These are phyloP conservation scores for Neodon shergylaensis DNA, from an alignment of 2,113 vertebrate genomes.

Conservation along the genomic window DNA sequence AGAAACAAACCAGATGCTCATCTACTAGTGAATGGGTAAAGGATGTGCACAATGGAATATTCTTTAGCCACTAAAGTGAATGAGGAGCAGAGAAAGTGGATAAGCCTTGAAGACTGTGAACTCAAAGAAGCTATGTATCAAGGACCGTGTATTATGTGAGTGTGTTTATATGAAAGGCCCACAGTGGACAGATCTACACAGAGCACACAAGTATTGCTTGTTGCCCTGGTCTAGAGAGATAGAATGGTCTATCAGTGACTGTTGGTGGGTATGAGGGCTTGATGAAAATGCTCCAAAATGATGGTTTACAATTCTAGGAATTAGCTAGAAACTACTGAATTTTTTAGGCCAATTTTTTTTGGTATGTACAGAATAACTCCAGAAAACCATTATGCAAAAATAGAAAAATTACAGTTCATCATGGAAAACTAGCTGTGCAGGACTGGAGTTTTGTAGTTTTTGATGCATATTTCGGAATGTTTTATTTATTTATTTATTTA, in stretches of 20 bases:
- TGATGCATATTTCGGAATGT: neutral
- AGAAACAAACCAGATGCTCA: neutral
- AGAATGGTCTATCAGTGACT: neutral
- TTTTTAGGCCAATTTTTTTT: neutral
- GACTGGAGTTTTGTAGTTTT: neutral
- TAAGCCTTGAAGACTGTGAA: neutral
- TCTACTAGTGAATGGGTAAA: neutral
- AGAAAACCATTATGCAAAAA: slow-evolving; percentile 23
- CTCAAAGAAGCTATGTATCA: neutral
- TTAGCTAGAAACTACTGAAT: neutral
- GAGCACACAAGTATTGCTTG: neutral
- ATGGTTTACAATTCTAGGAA: neutral
- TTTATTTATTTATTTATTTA: neutral
- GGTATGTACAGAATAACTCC: neutral
- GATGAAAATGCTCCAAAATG: neutral
- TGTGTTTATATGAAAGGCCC: neutral
- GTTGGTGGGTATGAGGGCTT: neutral
- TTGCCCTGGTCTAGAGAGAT: neutral
- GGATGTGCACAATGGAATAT: neutral
- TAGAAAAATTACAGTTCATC: neutral
- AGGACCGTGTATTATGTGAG: neutral
- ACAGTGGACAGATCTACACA: neutral
- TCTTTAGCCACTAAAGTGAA: neutral
- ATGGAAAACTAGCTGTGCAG: neutral
- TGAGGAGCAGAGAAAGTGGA: neutral